phyloP scores from a whole-genome alignment of 2,888 invertebrate species.

The Phorcus lineatus region DNA sequence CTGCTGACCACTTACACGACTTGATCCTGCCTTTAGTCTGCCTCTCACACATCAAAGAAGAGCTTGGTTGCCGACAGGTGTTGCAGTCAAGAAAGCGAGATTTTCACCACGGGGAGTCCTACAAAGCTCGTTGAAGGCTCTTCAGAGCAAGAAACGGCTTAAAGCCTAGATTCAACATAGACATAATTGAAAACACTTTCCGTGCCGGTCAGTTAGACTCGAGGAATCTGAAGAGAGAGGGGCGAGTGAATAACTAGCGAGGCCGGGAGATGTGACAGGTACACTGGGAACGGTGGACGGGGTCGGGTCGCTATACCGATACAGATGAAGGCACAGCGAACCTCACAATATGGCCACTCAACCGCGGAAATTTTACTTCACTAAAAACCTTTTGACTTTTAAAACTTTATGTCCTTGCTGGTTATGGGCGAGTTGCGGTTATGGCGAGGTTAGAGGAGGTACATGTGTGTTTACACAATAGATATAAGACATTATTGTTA shows the following conservation, averaged over 20 bases:
- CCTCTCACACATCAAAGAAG: no score
- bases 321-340: neutral
- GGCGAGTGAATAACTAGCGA: no score
- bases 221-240: neutral
- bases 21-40: no score
- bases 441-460: neutral
- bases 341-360: neutral
- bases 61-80: neutral
- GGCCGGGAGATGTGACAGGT: no score
- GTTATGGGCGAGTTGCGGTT: neutral
- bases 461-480: neutral
- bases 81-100: neutral
- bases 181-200: conserved; percentile 4
- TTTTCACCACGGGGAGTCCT: neutral
- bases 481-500: neutral
- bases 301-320: no score
- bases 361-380: neutral
- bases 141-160: neutral
- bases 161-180: conserved; percentile 8
- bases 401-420: neutral
- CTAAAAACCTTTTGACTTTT: neutral
- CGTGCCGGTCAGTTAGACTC: neutral
- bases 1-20: no score
- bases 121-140: neutral
- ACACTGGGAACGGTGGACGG: neutral